Evolutionary conservation across 2,888 invertebrate genomes (phyloP), one percentile per base, ranked within the genome.

Genomic region (Anoncus sp.): DNA sequence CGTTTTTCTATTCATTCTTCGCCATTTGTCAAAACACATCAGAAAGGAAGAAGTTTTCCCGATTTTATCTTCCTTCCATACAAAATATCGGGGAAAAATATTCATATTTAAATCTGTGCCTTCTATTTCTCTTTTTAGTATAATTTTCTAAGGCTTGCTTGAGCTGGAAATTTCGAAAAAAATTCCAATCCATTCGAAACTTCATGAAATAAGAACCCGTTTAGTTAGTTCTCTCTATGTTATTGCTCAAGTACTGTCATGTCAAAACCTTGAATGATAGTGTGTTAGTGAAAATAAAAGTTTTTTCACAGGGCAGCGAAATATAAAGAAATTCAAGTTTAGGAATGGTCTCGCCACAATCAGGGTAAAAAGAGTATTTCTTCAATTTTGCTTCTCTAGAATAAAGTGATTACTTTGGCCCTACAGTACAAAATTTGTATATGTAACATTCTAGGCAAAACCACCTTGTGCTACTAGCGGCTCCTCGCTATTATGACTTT

Each of bases 401-500:
- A 67, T 62, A 69, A 74, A 74, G 10, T 49, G 20, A 53, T 16
- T 69, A 75, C 35, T 62, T 55, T 53, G 18, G 47, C 43, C 53
- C 55, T 40, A 27, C 45, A 62, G 20, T n/a, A 10, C 20, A 6
- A 16, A 27, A 43, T 40, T 51, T 53, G n/a, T 51, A 31, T 43
- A 53, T 22, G 51, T 35, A 31, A 62, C 40, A 59, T 63, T 43
- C 31, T 49, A 22, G 49, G 43, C 57, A 47, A 70, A 27, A 59
- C 16, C 24, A 59, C 35, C 38, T 22, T 24, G 45, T 63, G 63
- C 51, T 55, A 66, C 62, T 74, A 40, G 70, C 67, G 60, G 65
- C 73, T 66, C 47, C 40, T 66, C 16, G 40, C 18, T 74, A 45
- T 59, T 35, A 24, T 66, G 63, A 79, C 72, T 81, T 81, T 76